A percentile compares a stretch with the other conserved stretches of the same genome.
Evolutionary conservation across 2,888 invertebrate species (phyloP).

Genomic region (Mimas tiliae): DNA sequence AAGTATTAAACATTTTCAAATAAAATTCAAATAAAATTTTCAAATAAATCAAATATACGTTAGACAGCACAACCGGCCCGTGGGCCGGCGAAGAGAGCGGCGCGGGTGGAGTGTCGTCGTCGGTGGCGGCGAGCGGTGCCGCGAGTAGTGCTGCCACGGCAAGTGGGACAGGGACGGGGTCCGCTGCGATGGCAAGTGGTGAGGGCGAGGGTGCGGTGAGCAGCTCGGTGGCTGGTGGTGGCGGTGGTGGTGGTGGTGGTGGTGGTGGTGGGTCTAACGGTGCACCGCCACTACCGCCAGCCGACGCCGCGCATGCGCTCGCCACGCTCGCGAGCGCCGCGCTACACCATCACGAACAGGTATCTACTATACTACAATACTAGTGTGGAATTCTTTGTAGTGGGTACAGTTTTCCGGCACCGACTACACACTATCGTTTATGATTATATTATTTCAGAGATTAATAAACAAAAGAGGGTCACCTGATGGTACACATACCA

Average conservation of each 20-base stretch:
- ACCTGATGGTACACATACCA: no score
- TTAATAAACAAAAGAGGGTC: no score
- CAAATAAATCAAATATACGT: not conserved
- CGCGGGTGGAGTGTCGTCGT: conserved; percentile 69
- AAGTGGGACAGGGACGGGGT: no score
- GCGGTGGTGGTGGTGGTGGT: conserved; percentile 41
- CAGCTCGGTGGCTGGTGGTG: conserved; percentile 49
- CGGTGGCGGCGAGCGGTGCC: conserved; percentile 49
- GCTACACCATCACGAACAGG: conserved; percentile 79
- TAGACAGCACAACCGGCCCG: not conserved
- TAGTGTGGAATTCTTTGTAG: no score
- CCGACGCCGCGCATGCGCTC: conserved; percentile 87
- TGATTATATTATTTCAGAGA: no score
- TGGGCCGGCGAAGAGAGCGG: conserved; percentile 60
- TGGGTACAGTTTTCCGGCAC: no score
- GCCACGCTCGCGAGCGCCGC: conserved; percentile 90
- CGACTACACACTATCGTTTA: no score
- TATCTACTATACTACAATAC: no score
- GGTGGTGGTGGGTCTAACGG: conserved; percentile 49
- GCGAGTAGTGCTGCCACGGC: conserved; percentile 39
- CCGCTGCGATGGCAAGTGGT: conserved; percentile 37
- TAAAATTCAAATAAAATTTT: no score
- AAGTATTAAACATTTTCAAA: no score
- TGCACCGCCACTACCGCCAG: conserved; percentile 71
- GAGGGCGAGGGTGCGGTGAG: conserved; percentile 33